A percentile compares a stretch with the other conserved stretches of the same genome.
Evolutionary conservation across 2,797 vertebrate genomes (phyloP).

Genomic region (Tympanoctomys barrerae): DNA sequence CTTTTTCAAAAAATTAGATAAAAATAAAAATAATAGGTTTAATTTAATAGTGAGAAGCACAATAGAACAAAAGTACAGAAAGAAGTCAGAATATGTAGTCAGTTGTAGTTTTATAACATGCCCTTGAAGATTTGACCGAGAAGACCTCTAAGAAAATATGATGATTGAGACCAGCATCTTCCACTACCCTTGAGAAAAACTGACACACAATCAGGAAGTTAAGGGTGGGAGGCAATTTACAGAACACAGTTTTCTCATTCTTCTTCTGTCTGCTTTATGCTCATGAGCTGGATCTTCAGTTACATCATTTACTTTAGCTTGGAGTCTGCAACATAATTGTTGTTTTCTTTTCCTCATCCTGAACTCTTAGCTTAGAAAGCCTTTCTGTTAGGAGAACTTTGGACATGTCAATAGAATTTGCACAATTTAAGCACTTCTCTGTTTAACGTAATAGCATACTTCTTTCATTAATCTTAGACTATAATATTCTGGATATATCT

Average conservation of each 20-base stretch:
- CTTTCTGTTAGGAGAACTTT: neutral
- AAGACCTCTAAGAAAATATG: neutral
- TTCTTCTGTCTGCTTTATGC: neutral
- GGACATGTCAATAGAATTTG: neutral
- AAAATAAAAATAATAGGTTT: neutral
- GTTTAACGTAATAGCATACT: neutral
- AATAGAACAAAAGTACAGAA: neutral
- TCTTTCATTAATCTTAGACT: neutral
- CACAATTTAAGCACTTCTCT: neutral
- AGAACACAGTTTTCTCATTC: neutral
- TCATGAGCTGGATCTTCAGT: neutral
- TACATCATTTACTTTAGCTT: neutral
- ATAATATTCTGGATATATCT: neutral
- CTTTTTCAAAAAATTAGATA: neutral
- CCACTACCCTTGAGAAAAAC: neutral
- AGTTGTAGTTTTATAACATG: neutral
- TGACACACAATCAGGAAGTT: accelerated
- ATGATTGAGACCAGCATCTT: neutral
- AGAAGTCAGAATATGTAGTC: neutral
- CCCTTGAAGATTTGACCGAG: neutral
- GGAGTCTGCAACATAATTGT: neutral
- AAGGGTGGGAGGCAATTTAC: too few relatives aligned
- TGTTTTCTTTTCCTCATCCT: neutral
- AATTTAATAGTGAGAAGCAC: neutral
- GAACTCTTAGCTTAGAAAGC: neutral